Evolutionary conservation across 2,797 vertebrate genomes (phyloP), one percentile per base, ranked within the genome.

Genomic region (Mareca penelope): DNA sequence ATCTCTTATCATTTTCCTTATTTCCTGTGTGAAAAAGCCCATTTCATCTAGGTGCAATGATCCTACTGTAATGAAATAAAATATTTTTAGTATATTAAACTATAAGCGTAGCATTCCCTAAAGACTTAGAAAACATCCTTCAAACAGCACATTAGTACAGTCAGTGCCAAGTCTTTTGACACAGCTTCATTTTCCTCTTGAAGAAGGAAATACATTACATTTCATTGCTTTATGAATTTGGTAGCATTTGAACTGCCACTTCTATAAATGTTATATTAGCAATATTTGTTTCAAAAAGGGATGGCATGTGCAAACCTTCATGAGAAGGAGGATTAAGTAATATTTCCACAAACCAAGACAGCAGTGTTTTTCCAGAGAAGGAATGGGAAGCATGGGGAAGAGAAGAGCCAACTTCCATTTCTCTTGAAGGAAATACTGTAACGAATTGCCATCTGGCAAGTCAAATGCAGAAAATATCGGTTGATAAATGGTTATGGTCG

Each of bases 281-380:
- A 77, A 55, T 83, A 95, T 85, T 92, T 90, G 12, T 80, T 95
- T 90, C 53, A 61, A 83, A 92, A 93, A 46, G 4, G 57, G 21
- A 78, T 59, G 85, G 31, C 19, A 88, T 76, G 39, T 55, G 42
- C 26, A 83, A 82, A 92, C 12, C 29, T 87, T 63, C 76, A 68
- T 80, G 61, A 93, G 53, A 71, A 50, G 12, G 44, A 80, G 23
- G 23, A 82, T 85, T 80, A 90, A 86, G 35, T 50, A 77, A 42
- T 85, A 48, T 59, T 87, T 93, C 61, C 68, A 84, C 53, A 33
- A 73, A 57, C 23, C 37, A 59, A 73, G 60, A 73, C 73, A 60
- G 53, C 68, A 93, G 37, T 55, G 28, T 26, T 88, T 79, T 88
- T 89, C 57, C 15, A 12, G 31, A 60, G 61, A 82, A 35, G 3